Evolutionary conservation across 2,797 vertebrate species (phyloP).

Genomic region (Clarias laeviceps): DNA sequence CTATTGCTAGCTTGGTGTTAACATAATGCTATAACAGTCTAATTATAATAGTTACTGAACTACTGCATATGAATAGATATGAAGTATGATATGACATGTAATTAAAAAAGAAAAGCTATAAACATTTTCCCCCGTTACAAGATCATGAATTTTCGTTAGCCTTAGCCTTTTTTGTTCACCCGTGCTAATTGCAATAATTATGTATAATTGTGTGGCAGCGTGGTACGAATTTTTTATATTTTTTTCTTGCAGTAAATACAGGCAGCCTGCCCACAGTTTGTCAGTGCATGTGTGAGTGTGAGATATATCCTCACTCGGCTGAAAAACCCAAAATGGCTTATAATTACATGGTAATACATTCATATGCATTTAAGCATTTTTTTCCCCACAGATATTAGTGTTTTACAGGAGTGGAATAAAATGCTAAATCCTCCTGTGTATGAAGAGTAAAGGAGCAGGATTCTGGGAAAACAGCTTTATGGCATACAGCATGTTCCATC

Average conservation of each 20-base stretch:
- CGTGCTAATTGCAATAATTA: slow-evolving; percentile 67
- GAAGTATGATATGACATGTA: too few relatives aligned
- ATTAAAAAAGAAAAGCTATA: not conserved
- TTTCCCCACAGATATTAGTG: not conserved
- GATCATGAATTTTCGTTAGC: slow-evolving; percentile 8
- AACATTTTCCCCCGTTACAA: slow-evolving; percentile 1
- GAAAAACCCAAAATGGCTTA: slow-evolving; percentile 18
- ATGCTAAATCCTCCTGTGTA: not conserved
- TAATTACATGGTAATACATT: slow-evolving; percentile 27
- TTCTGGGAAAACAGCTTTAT: not conserved
- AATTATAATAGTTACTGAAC: not conserved
- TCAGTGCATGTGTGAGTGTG: slow-evolving; percentile 41
- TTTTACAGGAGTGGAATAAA: slow-evolving; percentile 8
- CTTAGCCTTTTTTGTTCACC: slow-evolving; percentile 1
- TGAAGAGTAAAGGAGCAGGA: not conserved
- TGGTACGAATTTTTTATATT: slow-evolving; percentile 51
- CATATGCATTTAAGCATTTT: slow-evolving; percentile 6
- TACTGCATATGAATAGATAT: not conserved
- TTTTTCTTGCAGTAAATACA: slow-evolving; percentile 60
- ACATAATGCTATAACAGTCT: not conserved
- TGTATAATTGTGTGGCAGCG: slow-evolving; percentile 62
- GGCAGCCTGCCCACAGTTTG: slow-evolving; percentile 60
- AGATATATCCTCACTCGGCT: slow-evolving; percentile 14
- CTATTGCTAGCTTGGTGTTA: not conserved
- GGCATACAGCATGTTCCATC: too few relatives aligned